Conservation (phyloP, 2,113 vertebrate species). For the Ploceus nigricollis region DNA sequence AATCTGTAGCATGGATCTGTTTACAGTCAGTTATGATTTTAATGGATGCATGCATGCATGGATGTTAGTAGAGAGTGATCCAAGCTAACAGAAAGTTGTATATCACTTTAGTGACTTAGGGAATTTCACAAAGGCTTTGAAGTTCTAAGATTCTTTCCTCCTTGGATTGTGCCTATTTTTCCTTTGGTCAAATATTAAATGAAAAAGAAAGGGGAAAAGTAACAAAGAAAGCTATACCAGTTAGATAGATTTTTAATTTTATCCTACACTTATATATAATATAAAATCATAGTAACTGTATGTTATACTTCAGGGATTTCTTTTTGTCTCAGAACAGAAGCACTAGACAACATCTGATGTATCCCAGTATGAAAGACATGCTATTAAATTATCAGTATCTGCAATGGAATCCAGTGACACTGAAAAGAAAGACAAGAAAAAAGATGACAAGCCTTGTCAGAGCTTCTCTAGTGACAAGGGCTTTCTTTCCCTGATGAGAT, state of each 20-base stretch:
- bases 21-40: background rate
- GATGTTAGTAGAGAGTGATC: background rate
- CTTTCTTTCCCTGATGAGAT: background rate
- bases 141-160: background rate
- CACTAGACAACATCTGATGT: background rate
- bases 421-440: slow-evolving; percentile 5
- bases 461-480: slow-evolving; percentile 2
- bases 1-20: background rate
- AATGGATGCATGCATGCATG: background rate
- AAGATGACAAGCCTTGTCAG: slow-evolving; percentile 30
- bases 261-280: background rate
- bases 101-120: background rate
- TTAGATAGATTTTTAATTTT: background rate
- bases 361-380: background rate
- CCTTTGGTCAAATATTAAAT: background rate
- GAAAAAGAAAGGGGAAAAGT: background rate
- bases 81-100: background rate
- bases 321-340: background rate
- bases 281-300: background rate
- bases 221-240: background rate
- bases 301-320: background rate
- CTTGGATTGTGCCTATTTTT: background rate
- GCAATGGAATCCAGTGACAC: background rate
- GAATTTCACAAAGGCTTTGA: background rate
- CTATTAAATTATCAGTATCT: slow-evolving; percentile 23